phyloP scores from a whole-genome alignment of 2,888 invertebrate genomes.

The Metallyticus violacea region DNA sequence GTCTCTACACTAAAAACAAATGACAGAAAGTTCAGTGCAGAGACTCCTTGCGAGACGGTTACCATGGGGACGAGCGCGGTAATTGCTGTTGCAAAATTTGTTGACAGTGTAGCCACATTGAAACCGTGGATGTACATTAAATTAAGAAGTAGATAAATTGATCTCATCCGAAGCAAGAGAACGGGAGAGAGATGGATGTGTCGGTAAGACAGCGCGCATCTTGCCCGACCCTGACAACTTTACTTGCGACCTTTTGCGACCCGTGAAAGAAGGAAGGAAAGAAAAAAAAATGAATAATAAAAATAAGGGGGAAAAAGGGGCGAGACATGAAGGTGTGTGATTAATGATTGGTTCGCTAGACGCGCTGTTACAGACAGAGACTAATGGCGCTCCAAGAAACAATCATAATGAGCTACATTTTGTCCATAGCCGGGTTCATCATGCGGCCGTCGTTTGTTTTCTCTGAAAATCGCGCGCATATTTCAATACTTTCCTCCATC shows the following conservation, averaged over 20 bases:
- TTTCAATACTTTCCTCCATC: not conserved
- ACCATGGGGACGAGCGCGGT: too few species aligned
- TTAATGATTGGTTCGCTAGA: conserved; percentile 20
- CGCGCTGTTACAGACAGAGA: conserved; percentile 17
- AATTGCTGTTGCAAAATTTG: too few species aligned
- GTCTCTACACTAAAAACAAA: too few species aligned
- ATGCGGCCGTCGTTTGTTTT: not conserved
- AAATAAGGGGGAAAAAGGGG: too few species aligned
- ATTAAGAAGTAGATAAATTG: not conserved
- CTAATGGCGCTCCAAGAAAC: conserved; percentile 11
- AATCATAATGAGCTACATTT: conserved; percentile 16
- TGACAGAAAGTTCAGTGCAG: too few species aligned
- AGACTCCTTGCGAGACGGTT: too few species aligned
- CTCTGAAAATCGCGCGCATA: not conserved
- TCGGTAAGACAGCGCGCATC: not conserved
- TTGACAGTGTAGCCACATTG: not conserved
- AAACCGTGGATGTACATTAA: not conserved
- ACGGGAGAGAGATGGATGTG: not conserved
- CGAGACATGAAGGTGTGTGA: conserved; percentile 4
- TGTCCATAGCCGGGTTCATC: conserved; percentile 4
- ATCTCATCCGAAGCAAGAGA: too few species aligned
- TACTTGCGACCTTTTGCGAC: not conserved
- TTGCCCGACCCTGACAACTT: not conserved
- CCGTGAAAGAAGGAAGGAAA: too few species aligned
- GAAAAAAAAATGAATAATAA: too few species aligned